phyloP scores from a whole-genome alignment of 2,797 vertebrate species.

The Syngnathus acus region DNA sequence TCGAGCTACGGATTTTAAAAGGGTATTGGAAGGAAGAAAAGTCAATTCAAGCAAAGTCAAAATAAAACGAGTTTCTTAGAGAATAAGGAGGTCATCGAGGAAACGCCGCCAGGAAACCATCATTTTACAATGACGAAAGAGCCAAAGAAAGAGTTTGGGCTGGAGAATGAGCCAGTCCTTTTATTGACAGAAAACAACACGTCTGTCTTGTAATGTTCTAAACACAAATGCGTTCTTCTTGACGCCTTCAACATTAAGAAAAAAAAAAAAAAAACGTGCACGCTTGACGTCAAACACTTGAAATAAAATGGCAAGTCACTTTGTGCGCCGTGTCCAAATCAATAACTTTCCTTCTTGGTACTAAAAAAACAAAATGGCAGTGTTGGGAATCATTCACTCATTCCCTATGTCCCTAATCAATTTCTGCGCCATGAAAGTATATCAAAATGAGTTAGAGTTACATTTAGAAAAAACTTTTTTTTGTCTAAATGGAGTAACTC shows the following conservation, averaged over 20 bases:
- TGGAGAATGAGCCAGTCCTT: conserved; percentile 21
- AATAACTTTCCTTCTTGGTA: conserved; percentile 3
- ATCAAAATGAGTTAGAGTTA: no score
- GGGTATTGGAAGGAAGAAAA: no score
- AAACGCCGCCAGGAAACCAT: not conserved
- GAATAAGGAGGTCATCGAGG: not conserved
- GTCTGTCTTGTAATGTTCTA: not conserved
- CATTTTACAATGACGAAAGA: conserved; percentile 3
- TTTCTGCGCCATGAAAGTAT: no score
- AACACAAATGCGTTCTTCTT: not conserved
- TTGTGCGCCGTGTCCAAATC: not conserved
- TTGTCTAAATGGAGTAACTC: not conserved
- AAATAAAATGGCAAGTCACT: conserved; percentile 23
- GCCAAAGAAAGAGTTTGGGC: not conserved
- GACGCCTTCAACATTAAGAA: not conserved
- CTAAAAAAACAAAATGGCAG: not conserved
- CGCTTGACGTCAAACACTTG: conserved; percentile 37
- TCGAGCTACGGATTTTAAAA: no score
- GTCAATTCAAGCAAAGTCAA: no score
- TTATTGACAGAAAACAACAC: conserved; percentile 7
- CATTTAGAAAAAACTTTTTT: no score
- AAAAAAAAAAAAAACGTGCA: not conserved
- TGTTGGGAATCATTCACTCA: not conserved
- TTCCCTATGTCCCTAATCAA: not conserved
- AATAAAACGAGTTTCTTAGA: not conserved